Evolutionary conservation across 2,797 vertebrate genomes (phyloP).

Genomic region (Leptatherina wallacei): DNA sequence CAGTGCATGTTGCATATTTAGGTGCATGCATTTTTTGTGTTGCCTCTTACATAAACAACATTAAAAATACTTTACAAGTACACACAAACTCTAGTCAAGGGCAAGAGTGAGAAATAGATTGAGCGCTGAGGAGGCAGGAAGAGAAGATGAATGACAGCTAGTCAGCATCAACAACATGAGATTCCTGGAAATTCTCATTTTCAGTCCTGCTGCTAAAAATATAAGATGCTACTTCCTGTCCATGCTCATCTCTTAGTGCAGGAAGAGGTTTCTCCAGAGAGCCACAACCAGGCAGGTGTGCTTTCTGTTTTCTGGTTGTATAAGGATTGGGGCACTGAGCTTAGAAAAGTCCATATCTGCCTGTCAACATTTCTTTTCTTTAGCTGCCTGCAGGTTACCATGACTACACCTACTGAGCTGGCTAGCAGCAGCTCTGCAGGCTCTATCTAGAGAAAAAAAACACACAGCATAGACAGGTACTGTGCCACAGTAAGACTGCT

Average conservation of each 20-base stretch:
- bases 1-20: conserved; percentile 17
- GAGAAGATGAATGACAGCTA: conserved; percentile 24
- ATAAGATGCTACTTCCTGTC: conserved; percentile 35
- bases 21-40: conserved; percentile 17
- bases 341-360: conserved; percentile 60
- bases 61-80: conserved; percentile 11
- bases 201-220: conserved; percentile 37
- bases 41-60: conserved; percentile 2
- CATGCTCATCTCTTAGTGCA: conserved; percentile 16
- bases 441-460: conserved; percentile 50
- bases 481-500: conserved; percentile 34
- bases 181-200: conserved; percentile 39
- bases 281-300: conserved; percentile 13
- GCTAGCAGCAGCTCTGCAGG: conserved; percentile 56
- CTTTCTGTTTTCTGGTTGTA: conserved; percentile 46
- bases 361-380: conserved; percentile 60
- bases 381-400: conserved; percentile 70
- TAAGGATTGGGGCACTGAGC: conserved; percentile 43
- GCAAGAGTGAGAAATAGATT: conserved; percentile 10
- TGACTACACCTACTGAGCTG: conserved; percentile 67
- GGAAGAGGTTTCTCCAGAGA: conserved; percentile 24
- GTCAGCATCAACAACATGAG: conserved; percentile 22
- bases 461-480: conserved; percentile 40
- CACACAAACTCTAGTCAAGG: conserved; percentile 13
- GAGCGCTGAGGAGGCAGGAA: neutral